Evolutionary conservation across 2,888 invertebrate genomes (phyloP).

Genomic region (Vesta saturnalis): DNA sequence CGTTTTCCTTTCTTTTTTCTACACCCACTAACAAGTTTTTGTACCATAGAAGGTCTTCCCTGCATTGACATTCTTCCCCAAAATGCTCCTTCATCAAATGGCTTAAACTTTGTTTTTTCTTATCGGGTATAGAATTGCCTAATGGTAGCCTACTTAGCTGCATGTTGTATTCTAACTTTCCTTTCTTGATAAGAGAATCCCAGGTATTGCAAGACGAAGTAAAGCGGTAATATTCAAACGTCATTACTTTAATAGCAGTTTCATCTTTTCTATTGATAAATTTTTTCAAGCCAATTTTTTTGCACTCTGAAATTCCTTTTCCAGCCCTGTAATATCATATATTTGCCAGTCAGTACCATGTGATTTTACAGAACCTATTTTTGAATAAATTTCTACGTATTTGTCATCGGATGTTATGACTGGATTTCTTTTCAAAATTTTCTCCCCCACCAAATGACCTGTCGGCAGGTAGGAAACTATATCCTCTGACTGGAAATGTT

Average conservation of each 20-base stretch:
- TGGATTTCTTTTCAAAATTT: too few species aligned
- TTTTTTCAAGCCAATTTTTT: constrained; percentile 22
- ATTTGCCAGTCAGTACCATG: constrained; percentile 21
- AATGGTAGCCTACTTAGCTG: too few species aligned
- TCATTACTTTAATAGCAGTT: constrained; percentile 9
- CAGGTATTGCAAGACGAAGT: background rate
- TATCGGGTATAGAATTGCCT: too few species aligned
- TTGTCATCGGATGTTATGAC: too few species aligned
- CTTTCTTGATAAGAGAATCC: constrained; percentile 12
- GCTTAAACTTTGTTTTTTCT: background rate
- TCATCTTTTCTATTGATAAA: constrained; percentile 11
- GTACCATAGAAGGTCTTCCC: too few species aligned
- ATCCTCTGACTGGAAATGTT: too few species aligned
- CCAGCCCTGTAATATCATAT: constrained; percentile 20
- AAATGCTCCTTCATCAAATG: constrained; percentile 11
- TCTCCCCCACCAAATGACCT: background rate
- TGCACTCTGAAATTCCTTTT: too few species aligned
- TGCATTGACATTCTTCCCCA: constrained; percentile 2
- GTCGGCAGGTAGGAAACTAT: background rate
- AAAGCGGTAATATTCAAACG: constrained; percentile 7
- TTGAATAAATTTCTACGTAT: too few species aligned
- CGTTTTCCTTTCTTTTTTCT: background rate
- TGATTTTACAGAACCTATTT: constrained; percentile 20
- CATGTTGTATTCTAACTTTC: background rate
- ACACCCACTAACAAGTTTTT: too few species aligned